Base-by-base conservation (phyloP, 2,888 invertebrate genomes). In the Pyrrhosoma nymphula region DNA sequence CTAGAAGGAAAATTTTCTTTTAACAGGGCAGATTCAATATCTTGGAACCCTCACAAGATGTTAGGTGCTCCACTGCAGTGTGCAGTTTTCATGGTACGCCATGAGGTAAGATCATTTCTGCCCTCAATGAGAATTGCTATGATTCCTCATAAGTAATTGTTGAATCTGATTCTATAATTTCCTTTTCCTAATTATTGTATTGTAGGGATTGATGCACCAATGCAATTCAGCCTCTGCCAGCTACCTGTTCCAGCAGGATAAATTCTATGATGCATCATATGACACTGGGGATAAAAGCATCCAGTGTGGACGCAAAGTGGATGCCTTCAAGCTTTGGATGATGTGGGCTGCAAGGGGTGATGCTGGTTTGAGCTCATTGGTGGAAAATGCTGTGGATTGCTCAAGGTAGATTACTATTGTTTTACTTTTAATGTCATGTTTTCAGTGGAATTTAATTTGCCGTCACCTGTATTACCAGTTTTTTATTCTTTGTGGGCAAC, bases 271-370 rank as follows among this genome's bases (percentile, higher is more conserved):
- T 96, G 98, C 98, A 0, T 97, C 97, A 4, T 98, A 98, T 96
- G 99, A 99, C 96, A 98, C 98, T 0, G 99, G 99, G 0, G 98
- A 99, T 96, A 99, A 99, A 97, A 99, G 99, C 97, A 97, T 98
- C 30, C 99, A 99, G 96, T 99, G 99, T 96, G 99, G 99, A 0
- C 97, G 99, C 56, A 99, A 99, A 97, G 98, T 99, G 95, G 99
- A 99, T 96, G 98, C 98, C 0, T 98, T 99, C 96, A 99, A 99
- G 97, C 97, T 99, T 14, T 99, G 99, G 99, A 97, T 99, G 96
- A 98, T 99, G 98, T 98, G 99, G 98, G 98, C 99, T 96, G 98
- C 98, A 0, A 97, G 98, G 0, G 98, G 98, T 0, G 97, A 98
- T 93, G 96, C 96, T 0, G 98, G 98, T 0, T 97, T 98, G 1